Base-by-base conservation (phyloP, 2,888 invertebrate species). In the Eubasilissa splendida region DNA sequence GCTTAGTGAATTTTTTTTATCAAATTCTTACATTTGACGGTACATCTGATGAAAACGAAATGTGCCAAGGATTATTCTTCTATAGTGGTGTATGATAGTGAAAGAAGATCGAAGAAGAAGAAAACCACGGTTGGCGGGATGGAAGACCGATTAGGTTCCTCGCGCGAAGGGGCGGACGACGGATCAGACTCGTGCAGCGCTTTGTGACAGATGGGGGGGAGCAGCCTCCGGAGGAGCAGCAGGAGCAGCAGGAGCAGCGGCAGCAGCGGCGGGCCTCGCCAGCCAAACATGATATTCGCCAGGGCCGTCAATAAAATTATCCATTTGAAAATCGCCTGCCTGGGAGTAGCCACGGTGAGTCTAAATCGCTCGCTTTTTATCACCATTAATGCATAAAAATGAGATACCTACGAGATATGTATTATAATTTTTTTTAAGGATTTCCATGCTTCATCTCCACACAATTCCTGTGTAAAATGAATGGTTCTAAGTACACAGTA, bases 231-330 rank as follows among this genome's bases (percentile, higher is more conserved):
- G 7, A 42, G 58, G 58, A 58, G 11, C 58, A n/a, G n/a, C 56
- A 42, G 58, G 58, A 58, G 11, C 58, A n/a, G n/a, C 56, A 4
- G 33, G 33, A 63, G 33, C 60, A 31, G 22, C 33, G 33, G 60
- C 33, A 63, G 60, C 60, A 63, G 31, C 12, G 56, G 50, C 71
- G 42, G 22, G 56, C 42, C 42, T 50, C 42, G 56, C 77, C 50
- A 63, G 54, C 8, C 56, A 76, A 83, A 66, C 50, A 84, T 84
- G 84, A 80, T 84, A 42, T 84, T 84, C 77, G 81, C 83, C 8
- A 81, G 84, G 79, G 84, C 84, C 9, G 80, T 84, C 54, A 79
- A 75, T 53, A 84, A 84, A 65, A 81, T 84, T 22, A 81, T 84
- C 54, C 84, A 83, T 53, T 65, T 82, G 78, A 84, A 84, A 58